These are phyloP conservation scores for Pipra filicauda DNA, from an alignment of 2,113 vertebrate genomes.

Conservation along the genomic window DNA sequence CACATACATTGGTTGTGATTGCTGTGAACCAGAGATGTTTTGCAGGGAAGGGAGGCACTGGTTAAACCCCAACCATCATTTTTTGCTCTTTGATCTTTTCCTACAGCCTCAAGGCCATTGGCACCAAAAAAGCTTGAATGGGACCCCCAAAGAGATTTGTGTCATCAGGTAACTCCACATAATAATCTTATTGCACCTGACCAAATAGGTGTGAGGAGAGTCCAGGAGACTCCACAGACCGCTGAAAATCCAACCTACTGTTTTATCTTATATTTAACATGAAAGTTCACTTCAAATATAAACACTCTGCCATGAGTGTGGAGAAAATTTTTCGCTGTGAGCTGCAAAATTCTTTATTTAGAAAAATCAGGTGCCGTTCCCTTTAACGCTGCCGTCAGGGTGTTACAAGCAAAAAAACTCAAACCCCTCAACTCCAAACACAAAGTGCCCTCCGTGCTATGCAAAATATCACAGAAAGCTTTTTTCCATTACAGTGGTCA, in stretches of 20 bases:
- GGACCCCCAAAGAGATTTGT: not conserved
- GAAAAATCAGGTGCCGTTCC: not conserved
- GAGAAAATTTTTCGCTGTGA: not conserved
- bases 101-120: not conserved
- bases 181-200: not conserved
- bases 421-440: not conserved
- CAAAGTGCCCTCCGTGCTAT: not conserved
- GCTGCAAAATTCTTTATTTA: not conserved
- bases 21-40: not conserved
- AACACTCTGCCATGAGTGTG: not conserved
- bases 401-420: not conserved
- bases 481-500: conserved; percentile 56
- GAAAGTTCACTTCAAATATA: not conserved
- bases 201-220: not conserved
- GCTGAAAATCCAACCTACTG: not conserved
- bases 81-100: not conserved
- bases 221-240: not conserved
- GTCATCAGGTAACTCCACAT: not conserved
- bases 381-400: not conserved
- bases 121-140: not conserved
- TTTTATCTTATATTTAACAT: not conserved
- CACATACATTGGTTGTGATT: not conserved
- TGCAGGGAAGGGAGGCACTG: not conserved
- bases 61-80: not conserved
- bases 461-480: conserved; percentile 24